Evolutionary conservation across 2,797 vertebrate species (phyloP), one percentile per base, ranked within the genome.

Genomic region (Basileuterus tristriatus): DNA sequence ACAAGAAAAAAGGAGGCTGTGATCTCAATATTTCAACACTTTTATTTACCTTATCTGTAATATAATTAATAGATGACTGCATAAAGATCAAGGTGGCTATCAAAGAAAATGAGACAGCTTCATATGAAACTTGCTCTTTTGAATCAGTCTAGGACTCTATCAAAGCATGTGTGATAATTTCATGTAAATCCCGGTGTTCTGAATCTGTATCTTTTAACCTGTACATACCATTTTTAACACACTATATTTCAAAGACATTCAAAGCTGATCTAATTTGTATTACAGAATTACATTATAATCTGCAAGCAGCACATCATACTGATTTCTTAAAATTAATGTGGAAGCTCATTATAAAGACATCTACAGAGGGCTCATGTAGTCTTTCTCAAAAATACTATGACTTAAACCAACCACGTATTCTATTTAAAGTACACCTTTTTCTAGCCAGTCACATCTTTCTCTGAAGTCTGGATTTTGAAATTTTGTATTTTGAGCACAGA

Each of bases 41-140:
- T 98, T 97, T 98, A 98, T 98, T 98, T 98, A 98, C 98, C 96
- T 98, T 97, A 98, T 98, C 97, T 97, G 97, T 97, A 97, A 97
- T 97, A 97, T 98, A 97, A 98, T 98, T 98, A 98, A 98, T 98
- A 98, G 98, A 98, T 97, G 97, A 96, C 97, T 97, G 97, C 80
- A 85, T 49, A 74, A 96, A 97, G 97, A 98, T 98, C 98, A 98
- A 98, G 97, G 98, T 94, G 90, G n/a, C 93, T 97, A 98, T 98
- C 98, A 98, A 97, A 98, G 98, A 81, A 97, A 97, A 95, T 46
- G 96, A 97, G 97, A 93, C 96, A 90, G 96, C 93, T 96, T 97
- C 97, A 90, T 96, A 94, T 34, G 93, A 94, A 97, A 96, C 97
- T 96, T 90, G 94, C 96, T 98, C 95, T 97, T 98, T 97, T 97